Percentiles rank a stretch among this genome's conserved stretches.
Conservation (phyloP, 1,140 invertebrate genomes). For the Leptopilina clavipes region DNA sequence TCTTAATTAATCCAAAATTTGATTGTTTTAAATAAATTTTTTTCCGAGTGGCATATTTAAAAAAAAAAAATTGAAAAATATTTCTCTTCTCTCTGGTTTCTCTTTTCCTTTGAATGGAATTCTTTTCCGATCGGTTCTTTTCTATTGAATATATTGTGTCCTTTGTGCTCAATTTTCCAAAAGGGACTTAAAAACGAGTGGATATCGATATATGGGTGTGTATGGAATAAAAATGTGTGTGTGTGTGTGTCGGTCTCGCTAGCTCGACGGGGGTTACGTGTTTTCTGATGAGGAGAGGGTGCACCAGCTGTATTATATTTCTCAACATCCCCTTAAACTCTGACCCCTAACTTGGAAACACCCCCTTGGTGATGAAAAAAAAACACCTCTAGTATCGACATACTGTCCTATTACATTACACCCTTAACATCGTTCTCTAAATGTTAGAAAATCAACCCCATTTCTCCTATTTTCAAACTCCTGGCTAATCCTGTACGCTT, state of each 20-base stretch:
- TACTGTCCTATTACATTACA: slow-evolving; percentile 58
- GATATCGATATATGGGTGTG: neutral
- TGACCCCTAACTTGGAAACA: slow-evolving; percentile 37
- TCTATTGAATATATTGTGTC: neutral
- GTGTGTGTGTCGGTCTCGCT: neutral
- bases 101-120: neutral
- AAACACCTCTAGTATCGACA: slow-evolving; percentile 47
- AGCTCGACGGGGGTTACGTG: neutral
- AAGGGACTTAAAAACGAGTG: neutral
- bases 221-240: neutral
- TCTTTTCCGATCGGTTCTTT: neutral
- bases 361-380: slow-evolving; percentile 35
- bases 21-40: too few relatives aligned
- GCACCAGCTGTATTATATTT: slow-evolving; percentile 10
- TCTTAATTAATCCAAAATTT: too few relatives aligned
- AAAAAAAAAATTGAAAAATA: neutral
- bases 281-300: neutral
- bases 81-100: neutral
- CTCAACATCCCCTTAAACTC: slow-evolving; percentile 3
- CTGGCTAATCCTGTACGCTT: slow-evolving; percentile 61
- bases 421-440: slow-evolving; percentile 50
- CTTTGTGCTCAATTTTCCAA: slow-evolving; percentile 18
- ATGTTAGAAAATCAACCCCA: slow-evolving; percentile 50
- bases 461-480: slow-evolving; percentile 45
- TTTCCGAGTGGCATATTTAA: too few relatives aligned